Conservation (phyloP, 2,113 vertebrate species). For the Glaucomys volans region DNA sequence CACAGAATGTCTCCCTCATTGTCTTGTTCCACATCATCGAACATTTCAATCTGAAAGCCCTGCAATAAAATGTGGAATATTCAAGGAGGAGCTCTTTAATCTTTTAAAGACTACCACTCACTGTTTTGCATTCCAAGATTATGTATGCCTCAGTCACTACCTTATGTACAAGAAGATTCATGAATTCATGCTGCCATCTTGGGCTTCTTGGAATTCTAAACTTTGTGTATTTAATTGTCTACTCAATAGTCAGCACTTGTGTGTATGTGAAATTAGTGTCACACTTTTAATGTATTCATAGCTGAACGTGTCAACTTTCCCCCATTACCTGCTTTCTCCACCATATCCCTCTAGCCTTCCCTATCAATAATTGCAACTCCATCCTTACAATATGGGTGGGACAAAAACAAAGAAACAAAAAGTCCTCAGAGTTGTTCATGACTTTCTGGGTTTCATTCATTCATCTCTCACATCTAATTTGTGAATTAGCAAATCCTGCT, state of each 20-base stretch:
- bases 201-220: not conserved
- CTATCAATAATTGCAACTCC: not conserved
- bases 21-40: not conserved
- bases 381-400: not conserved
- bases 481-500: not conserved
- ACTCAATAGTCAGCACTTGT: not conserved
- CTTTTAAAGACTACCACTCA: not conserved
- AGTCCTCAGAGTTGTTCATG: not conserved
- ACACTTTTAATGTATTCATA: not conserved
- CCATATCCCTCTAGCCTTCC: not conserved
- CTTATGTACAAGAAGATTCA: not conserved
- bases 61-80: not conserved
- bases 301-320: not conserved
- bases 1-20: not conserved
- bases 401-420: not conserved
- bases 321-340: not conserved
- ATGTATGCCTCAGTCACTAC: not conserved
- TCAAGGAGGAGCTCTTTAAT: not conserved
- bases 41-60: not conserved
- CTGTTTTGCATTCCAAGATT: not conserved
- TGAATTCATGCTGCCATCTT: not conserved
- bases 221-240: not conserved
- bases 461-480: conserved; percentile 16
- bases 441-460: not conserved
- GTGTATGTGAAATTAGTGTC: not conserved